These are phyloP conservation scores for Drosophila elegans DNA, from an alignment of 1,140 invertebrate genomes.

Conservation along the genomic window DNA sequence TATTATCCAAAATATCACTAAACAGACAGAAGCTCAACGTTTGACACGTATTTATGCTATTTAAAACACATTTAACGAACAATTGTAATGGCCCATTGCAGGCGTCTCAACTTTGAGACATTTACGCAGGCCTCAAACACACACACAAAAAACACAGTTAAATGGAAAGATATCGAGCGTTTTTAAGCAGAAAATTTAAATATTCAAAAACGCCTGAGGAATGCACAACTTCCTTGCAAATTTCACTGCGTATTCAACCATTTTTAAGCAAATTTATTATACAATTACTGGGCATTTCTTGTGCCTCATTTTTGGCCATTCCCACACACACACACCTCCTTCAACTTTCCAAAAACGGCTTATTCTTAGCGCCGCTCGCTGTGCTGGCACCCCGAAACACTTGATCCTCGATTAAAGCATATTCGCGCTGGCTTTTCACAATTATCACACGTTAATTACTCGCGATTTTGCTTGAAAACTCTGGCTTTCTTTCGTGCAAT, in stretches of 20 bases:
- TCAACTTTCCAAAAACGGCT: slow-evolving; percentile 19
- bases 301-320: slow-evolving; percentile 24
- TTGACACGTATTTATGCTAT: neutral
- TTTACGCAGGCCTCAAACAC: slow-evolving; percentile 1
- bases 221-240: neutral
- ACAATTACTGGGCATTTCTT: slow-evolving; percentile 37
- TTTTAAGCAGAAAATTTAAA: neutral
- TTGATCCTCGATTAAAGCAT: slow-evolving; percentile 13
- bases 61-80: neutral
- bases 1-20: no score
- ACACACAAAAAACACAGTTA: slow-evolving; percentile 3
- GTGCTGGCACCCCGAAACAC: neutral
- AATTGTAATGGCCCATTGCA: neutral
- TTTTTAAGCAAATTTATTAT: slow-evolving; percentile 33
- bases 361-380: neutral
- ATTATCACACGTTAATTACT: neutral
- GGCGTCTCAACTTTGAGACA: slow-evolving; percentile 3
- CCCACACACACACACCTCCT: slow-evolving; percentile 22
- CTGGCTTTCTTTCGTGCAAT: slow-evolving; percentile 58
- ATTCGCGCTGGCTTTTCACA: slow-evolving; percentile 1
- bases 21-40: neutral
- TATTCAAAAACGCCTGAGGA: no score
- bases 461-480: slow-evolving; percentile 50
- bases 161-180: neutral
- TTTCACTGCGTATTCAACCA: slow-evolving; percentile 1